Evolutionary conservation across 2,797 vertebrate species (phyloP), one percentile per base, ranked within the genome.

Genomic region (Lophotriccus pileatus): DNA sequence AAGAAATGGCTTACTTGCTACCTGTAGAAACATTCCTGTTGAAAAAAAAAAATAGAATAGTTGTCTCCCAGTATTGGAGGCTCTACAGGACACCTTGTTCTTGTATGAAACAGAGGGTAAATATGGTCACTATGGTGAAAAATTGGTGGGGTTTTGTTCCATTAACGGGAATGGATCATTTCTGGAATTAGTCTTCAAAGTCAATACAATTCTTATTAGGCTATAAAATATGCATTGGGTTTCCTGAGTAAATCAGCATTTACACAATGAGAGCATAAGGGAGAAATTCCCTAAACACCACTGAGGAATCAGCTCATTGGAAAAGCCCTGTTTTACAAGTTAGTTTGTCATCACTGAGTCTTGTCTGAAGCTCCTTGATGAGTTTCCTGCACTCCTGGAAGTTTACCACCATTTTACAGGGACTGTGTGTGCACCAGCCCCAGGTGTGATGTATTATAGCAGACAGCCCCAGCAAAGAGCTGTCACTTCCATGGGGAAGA

Each of bases 381-480:
- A 53, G 43, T 49, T 73, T 83, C 80, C 55, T 58, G 23, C 39
- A 5, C 28, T 72, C 46, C 50, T 49, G 34, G 62, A 88, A 80
- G 55, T 9, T 9, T 64, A n/a, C 68, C 23, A 7, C 52, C 3
- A 1, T 44, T 60, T 47, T 13, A 21, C 46, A 43, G 59, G 27
- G 76, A 11, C 34, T 0, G 5, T 18, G 25, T 52, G 34, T 25
- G 41, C 73, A 17, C 49, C 2, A 2, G 47, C n/a, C 25, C 28
- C 59, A 9, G 56, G 47, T 46, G 36, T 3, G 3, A 50, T 7
- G 34, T 3, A 10, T 1, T 2, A 2, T 1, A 44, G 41, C 0
- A 36, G 66, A 16, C 37, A 58, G 56, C 25, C 28, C 34, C 58
- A 67, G 52, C 36, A 72, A 53, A 66, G 39, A 72, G 39, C 79